A percentile compares a stretch with the other conserved stretches of the same genome.
Evolutionary conservation across 2,888 invertebrate species (phyloP).

Genomic region (Synergus umbraculus): DNA sequence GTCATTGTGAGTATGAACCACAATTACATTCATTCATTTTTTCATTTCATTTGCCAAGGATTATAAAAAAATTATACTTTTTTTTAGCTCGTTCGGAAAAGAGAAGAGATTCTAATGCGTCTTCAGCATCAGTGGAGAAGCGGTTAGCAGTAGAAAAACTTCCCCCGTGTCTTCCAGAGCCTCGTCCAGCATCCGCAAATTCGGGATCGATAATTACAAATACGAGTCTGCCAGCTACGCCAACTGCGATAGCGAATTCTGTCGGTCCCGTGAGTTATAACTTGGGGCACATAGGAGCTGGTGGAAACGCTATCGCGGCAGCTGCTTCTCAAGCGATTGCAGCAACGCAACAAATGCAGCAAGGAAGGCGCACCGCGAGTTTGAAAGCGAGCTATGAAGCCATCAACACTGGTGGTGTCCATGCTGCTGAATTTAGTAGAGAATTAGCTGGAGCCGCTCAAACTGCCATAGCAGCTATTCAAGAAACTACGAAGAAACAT

Average conservation of each 20-base stretch:
- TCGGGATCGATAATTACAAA: slow-evolving; percentile 71
- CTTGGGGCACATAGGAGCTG: slow-evolving; percentile 91
- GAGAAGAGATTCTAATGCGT: slow-evolving; percentile 85
- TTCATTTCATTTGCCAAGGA: neutral
- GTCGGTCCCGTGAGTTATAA: slow-evolving; percentile 81
- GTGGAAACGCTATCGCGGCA: slow-evolving; percentile 92
- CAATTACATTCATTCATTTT: neutral
- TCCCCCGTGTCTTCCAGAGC: slow-evolving; percentile 71
- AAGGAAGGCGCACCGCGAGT: slow-evolving; percentile 94
- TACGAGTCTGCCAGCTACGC: slow-evolving; percentile 69
- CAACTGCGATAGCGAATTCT: slow-evolving; percentile 70
- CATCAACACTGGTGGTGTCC: slow-evolving; percentile 83
- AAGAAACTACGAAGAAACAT: slow-evolving; percentile 82
- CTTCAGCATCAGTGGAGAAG: slow-evolving; percentile 78
- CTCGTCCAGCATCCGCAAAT: slow-evolving; percentile 73
- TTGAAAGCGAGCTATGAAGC: slow-evolving; percentile 97
- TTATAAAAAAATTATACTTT: neutral
- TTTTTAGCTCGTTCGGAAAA: slow-evolving; percentile 83
- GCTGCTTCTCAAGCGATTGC: slow-evolving; percentile 98
- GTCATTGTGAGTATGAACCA: slow-evolving; percentile 69
- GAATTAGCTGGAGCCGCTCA: slow-evolving; percentile 87
- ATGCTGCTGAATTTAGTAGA: slow-evolving; percentile 84
- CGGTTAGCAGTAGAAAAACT: slow-evolving; percentile 76
- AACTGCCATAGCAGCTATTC: slow-evolving; percentile 85
- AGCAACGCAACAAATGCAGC: slow-evolving; percentile 96